Evolutionary conservation across 2,113 vertebrate species (phyloP), one percentile per base, ranked within the genome.

Genomic region (Ovis aries): DNA sequence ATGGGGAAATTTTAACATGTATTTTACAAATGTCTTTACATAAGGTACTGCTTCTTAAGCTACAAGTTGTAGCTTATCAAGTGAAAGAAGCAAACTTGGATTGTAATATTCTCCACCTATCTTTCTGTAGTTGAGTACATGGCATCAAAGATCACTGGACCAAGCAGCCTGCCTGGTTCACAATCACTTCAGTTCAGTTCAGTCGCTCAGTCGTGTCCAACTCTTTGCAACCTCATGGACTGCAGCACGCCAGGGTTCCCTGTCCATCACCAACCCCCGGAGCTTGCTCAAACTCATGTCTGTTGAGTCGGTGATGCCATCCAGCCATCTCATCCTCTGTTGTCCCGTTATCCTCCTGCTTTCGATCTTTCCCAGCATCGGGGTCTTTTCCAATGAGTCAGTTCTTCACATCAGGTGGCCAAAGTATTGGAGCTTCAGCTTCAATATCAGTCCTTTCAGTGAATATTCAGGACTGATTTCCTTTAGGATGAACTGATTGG

Each of bases 31-130:
- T 86, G 7, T 60, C 17, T 89, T 93, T 78, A 88, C 31, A 8
- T 53, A 78, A 67, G 11, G 31, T 83, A 88, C 45, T 59, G 5
- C 21, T 91, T 95, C 59, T 94, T 29, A 93, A 82, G 31, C 31
- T 93, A 45, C 33, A 95, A 62, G n/a, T 45, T 87, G 84, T 17
- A 94, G 7, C 7, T 93, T 71, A 83, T 67, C 5, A 90, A 95
- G 50, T 17, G 59, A 92, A 87, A 78, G 29, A 90, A 87, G 33
- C 43, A 97, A 81, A 96, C 3, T 45, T 93, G 14, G 29, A 74
- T 52, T 91, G 3, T 31, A 62, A 87, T 60, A 64, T 53, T 55
- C 33, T 90, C 19, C 3, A 31, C 25, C 43, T 59, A 13, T n/a
- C 31, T 21, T 77, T 88, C 50, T 94, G 10, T 90, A n/a, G 87